Base-by-base conservation (phyloP, 2,797 vertebrate genomes). In the Arnoldichthys spilopterus region DNA sequence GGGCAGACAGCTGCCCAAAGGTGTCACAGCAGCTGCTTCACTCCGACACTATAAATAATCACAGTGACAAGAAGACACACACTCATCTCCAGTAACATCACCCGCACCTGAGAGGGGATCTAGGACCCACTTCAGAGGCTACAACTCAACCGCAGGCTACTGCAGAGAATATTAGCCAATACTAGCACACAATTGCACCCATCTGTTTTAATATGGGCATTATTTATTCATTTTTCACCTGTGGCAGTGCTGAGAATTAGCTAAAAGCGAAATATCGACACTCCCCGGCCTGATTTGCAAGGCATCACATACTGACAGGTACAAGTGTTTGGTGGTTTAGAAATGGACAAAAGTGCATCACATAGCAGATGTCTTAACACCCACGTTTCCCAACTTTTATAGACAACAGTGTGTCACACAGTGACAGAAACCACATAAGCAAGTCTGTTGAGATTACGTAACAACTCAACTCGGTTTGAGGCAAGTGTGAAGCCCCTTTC, bases 21-120 rank as follows among this genome's bases (percentile, higher is more conserved):
- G 79, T 79, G 62, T 87, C 83, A 82, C 69, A 87, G 84, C 87
- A 89, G 84, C 86, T 88, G 86, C 85, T 80, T 63, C 61, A 80
- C 80, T 76, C 82, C 74, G 53, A 62, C 74, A 58, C 83, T 84
- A 83, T 88, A 89, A 90, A 89, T 89, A 90, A 84, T 85, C 77
- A 82, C 74, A 53, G 72, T 6, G 30, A 64, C 58, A 56, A 53
- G 40, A 58, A 34, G 9, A 45, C 64, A 51, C 67, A 54, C 18
- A 68, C 72, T 64, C 40, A 64, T 64, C 8, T 11, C 22, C 62
- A 32, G 37, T n/a, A 62, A 62, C 78, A 79, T 66, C 77, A 58
- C 54, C 79, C 70, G 26, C 70, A 45, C 62, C 28, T 54, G 68
- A 47, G 30, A 32, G 13, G 20, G 11, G 7, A 22, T 12, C 20